Evolutionary conservation across 2,113 vertebrate genomes (phyloP).

Genomic region (Paradisaea rubra): DNA sequence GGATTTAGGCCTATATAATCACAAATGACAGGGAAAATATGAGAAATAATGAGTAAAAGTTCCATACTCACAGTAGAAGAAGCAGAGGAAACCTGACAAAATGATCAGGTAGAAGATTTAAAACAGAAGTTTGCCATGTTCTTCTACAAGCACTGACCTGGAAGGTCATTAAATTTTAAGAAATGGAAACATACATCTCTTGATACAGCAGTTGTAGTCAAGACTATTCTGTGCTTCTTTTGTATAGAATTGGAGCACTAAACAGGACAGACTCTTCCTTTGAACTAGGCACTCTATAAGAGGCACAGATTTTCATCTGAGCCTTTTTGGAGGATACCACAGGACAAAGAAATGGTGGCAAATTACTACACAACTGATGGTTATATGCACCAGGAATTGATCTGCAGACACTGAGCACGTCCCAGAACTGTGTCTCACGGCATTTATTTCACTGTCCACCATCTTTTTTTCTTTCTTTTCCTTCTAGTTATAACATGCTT

Average conservation of each 20-base stretch:
- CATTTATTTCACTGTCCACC: neutral
- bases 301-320: neutral
- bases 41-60: neutral
- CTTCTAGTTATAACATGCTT: neutral
- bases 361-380: neutral
- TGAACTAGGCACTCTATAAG: neutral
- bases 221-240: neutral
- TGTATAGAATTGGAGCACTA: neutral
- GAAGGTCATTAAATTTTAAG: neutral
- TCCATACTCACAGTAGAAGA: neutral
- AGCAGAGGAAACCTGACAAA: neutral
- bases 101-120: neutral
- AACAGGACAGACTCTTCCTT: neutral
- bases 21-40: neutral
- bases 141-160: neutral
- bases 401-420: neutral
- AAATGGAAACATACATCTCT: neutral
- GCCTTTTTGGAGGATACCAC: neutral
- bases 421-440: neutral
- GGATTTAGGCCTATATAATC: neutral
- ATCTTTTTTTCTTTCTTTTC: neutral
- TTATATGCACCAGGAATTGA: neutral
- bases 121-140: neutral
- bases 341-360: neutral
- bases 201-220: neutral